Percentiles rank a stretch among this genome's conserved stretches.
phyloP scores from a whole-genome alignment of 2,113 vertebrate genomes.

The Centrocercus urophasianus region DNA sequence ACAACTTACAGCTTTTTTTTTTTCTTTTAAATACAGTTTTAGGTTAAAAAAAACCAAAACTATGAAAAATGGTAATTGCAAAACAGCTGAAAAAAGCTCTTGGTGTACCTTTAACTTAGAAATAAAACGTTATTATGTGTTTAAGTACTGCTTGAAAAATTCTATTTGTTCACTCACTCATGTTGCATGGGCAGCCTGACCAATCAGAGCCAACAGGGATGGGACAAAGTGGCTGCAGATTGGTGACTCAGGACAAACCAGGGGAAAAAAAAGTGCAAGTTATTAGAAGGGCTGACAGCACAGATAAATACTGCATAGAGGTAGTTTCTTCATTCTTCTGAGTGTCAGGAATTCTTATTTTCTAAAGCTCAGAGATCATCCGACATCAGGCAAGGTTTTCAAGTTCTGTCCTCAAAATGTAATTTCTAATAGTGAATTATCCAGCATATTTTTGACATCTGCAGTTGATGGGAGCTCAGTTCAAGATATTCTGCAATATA shows the following conservation, averaged over 20 bases:
- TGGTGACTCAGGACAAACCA: background rate
- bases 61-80: background rate
- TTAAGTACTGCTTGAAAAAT: constrained; percentile 14
- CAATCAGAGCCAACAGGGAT: background rate
- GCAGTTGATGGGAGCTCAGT: background rate
- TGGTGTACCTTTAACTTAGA: background rate
- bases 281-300: background rate
- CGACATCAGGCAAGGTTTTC: background rate
- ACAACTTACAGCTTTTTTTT: background rate
- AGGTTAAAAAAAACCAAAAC: background rate
- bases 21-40: background rate
- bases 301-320: background rate
- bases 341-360: background rate
- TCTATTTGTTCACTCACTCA: background rate
- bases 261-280: background rate
- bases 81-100: background rate
- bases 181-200: background rate
- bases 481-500: background rate
- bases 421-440: background rate
- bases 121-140: background rate
- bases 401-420: background rate
- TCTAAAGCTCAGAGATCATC: background rate
- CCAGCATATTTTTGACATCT: background rate
- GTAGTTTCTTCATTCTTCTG: background rate
- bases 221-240: background rate